Percentiles rank a stretch among this genome's conserved stretches.
Evolutionary conservation across 2,797 vertebrate genomes (phyloP).

Genomic region (Apogon talboti): DNA sequence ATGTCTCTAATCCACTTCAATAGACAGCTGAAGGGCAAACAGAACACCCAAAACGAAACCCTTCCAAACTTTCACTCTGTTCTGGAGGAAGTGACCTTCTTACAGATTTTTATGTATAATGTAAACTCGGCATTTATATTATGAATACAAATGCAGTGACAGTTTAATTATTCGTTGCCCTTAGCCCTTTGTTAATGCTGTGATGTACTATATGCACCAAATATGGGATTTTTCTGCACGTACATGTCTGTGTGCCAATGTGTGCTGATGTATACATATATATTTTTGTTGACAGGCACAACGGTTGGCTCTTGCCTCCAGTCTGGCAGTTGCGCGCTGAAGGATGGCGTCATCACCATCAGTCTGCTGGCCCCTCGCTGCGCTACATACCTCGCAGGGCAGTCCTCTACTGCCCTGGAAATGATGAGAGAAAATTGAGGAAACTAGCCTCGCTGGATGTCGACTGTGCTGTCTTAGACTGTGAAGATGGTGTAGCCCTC

Average conservation of each 20-base stretch:
- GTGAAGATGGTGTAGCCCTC: constrained; percentile 96
- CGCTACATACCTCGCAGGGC: constrained; percentile 92
- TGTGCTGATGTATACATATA: constrained; percentile 37
- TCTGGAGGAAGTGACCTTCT: constrained; percentile 21
- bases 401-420: constrained; percentile 94
- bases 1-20: constrained; percentile 73
- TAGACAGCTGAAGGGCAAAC: constrained; percentile 81
- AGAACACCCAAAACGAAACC: constrained; percentile 74
- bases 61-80: constrained; percentile 68
- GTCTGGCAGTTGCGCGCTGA: constrained; percentile 57
- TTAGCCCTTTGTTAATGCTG: constrained; percentile 42
- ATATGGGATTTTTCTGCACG: constrained; percentile 2
- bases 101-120: constrained; percentile 1
- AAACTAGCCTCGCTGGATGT: constrained; percentile 91
- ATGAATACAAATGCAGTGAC: constrained; percentile 62
- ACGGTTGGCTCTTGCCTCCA: constrained; percentile 56
- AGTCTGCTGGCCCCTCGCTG: constrained; percentile 74
- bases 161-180: constrained; percentile 60
- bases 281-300: constrained; percentile 72
- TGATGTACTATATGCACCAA: constrained; percentile 38
- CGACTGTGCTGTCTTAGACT: constrained; percentile 96
- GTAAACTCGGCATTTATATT: constrained; percentile 33
- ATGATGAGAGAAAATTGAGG: constrained; percentile 93
- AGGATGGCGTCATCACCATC: constrained; percentile 73
- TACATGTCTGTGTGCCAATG: constrained; percentile 13